These are phyloP conservation scores for Micromys minutus DNA, from an alignment of 2,113 vertebrate genomes.

Conservation along the genomic window DNA sequence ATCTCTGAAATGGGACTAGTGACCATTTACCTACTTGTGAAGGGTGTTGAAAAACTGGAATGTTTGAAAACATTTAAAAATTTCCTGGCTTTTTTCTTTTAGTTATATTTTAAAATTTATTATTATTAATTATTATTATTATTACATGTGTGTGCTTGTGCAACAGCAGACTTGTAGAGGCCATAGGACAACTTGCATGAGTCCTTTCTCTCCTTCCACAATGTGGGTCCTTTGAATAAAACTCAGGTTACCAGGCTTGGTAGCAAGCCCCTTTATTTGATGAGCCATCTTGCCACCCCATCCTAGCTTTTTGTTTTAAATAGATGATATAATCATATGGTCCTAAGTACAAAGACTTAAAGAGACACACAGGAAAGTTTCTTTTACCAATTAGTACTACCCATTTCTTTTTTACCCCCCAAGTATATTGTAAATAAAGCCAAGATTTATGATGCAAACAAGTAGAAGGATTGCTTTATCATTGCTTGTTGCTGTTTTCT, in stretches of 20 bases:
- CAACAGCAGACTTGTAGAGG: neutral
- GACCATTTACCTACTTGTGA: neutral
- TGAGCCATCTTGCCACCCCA: neutral
- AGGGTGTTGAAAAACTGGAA: neutral
- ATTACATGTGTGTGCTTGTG: neutral
- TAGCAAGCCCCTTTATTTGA: neutral
- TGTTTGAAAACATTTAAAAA: neutral
- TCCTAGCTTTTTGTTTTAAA: neutral
- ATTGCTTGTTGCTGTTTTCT: neutral
- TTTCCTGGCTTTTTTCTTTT: neutral
- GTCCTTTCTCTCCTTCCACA: neutral
- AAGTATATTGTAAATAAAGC: neutral
- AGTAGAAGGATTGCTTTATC: neutral
- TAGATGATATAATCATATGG: neutral
- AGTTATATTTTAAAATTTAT: neutral
- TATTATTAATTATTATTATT: neutral
- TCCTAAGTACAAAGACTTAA: conserved; percentile 9
- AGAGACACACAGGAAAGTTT: neutral
- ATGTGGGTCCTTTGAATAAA: neutral
- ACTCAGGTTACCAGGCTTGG: neutral
- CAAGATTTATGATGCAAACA: neutral
- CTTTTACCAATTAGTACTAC: neutral
- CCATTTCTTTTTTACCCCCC: neutral
- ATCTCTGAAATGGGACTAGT: neutral
- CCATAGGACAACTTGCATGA: neutral